Base-by-base conservation (phyloP, 2,888 invertebrate species). In the Cenopis cana region DNA sequence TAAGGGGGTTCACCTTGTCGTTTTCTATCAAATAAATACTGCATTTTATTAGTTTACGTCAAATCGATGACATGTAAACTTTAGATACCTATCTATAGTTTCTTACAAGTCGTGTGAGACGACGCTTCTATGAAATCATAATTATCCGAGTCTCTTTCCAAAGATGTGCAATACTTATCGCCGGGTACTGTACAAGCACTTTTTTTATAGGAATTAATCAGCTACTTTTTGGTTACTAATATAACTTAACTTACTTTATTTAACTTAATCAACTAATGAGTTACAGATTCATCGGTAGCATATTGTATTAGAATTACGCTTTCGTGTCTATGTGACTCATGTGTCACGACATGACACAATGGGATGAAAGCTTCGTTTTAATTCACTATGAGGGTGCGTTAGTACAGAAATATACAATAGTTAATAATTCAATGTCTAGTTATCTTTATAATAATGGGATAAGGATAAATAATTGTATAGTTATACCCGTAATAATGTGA, bases 401-500 rank as follows among this genome's bases (percentile, higher is more conserved):
- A 62, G 14, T 20, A 52, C 52, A 33, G 11, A 61, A 61, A 52
- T 38, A 64, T 61, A 54, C 38, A 41, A 41, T 68, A 54, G 54
- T 36, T 54, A 29, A 41, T 38, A 60, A 38, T 46, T 61, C 18
- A 54, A 60, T 60, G 41, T 68, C 24, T 68, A 68, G 33, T 24
- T 36, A 52, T 36, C n/a, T 20, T 68, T 62, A 20, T 29, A 41
- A 56, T 50, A 52, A 29, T 57, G 18, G 52, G 38, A 54, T 52
- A 57, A 38, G 52, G 38, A 54, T 52, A 57, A 38, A 59, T 52
- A 64, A 20, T 57, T 50, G 38, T 69, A 33, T 24, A 56, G 38
- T 60, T 17, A 38, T 62, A 36, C 49, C 14, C 55, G 46, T 56
- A 56, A 56, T 49, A 20, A 50, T 24, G 20, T 41, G 33, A 38